Conservation (phyloP, 2,888 invertebrate species). For the Morpho deidamia region DNA sequence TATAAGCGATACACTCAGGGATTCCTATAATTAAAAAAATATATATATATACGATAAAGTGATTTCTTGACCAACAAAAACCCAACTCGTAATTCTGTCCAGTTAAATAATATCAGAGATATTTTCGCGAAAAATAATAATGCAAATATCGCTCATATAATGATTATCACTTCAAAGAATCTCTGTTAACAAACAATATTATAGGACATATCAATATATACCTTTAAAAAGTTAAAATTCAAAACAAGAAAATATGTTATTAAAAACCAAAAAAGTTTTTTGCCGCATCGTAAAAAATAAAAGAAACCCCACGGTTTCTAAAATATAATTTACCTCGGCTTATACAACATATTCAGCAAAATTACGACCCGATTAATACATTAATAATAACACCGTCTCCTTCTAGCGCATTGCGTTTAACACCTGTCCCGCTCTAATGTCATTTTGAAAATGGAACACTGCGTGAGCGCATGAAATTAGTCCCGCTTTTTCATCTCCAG, state of each 20-base stretch:
- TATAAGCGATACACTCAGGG: too few species aligned
- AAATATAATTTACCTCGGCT: conserved; percentile 38
- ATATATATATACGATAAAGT: too few species aligned
- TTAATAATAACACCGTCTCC: conserved; percentile 49
- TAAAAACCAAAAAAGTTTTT: conserved; percentile 20
- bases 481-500: conserved; percentile 69
- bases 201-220: background rate
- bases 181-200: background rate
- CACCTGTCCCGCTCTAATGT: conserved; percentile 37
- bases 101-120: too few species aligned
- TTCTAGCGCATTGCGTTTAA: conserved; percentile 25
- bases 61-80: too few species aligned
- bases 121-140: too few species aligned
- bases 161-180: background rate
- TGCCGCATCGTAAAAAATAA: conserved; percentile 20
- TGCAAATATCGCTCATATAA: too few species aligned
- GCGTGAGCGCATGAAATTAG: conserved; percentile 71
- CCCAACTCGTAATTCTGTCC: too few species aligned
- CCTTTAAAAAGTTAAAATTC: conserved; percentile 2
- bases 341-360: conserved; percentile 66
- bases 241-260: conserved; percentile 19
- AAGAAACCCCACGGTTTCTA: conserved; percentile 18
- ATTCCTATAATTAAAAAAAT: too few species aligned
- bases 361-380: conserved; percentile 73
- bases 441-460: conserved; percentile 67